These are phyloP conservation scores for Bothrops jararaca DNA, from an alignment of 2,113 vertebrate species.

Conservation along the genomic window DNA sequence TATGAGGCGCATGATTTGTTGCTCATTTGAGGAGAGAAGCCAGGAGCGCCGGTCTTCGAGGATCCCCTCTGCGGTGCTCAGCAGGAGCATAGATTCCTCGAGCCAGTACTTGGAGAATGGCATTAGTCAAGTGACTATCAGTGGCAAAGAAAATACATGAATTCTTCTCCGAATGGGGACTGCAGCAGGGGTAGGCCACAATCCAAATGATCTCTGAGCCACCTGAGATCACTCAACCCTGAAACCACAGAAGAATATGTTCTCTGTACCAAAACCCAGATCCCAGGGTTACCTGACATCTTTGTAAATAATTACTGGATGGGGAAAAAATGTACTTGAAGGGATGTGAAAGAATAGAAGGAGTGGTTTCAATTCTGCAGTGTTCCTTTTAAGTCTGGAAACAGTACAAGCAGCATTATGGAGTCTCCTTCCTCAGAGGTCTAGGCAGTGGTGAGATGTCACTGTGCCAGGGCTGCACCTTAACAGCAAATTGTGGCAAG, in stretches of 20 bases:
- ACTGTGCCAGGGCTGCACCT: neutral
- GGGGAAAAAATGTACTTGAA: conserved; percentile 56
- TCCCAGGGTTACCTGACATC: conserved; percentile 62
- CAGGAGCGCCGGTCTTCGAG: conserved; percentile 74
- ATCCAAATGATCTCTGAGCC: conserved; percentile 46
- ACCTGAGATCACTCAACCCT: conserved; percentile 49
- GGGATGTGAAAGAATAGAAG: conserved; percentile 39
- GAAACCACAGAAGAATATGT: conserved; percentile 50
- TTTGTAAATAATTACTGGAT: conserved; percentile 59
- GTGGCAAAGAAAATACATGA: conserved; percentile 66
- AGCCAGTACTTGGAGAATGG: conserved; percentile 72
- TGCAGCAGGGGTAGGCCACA: neutral
- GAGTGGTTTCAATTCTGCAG: conserved; percentile 30
- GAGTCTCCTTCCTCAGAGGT: conserved; percentile 4
- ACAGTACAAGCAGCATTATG: neutral
- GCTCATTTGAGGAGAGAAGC: conserved; percentile 74
- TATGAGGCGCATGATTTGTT: conserved; percentile 87
- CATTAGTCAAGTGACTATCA: conserved; percentile 60
- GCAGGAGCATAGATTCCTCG: conserved; percentile 72
- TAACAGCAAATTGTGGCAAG: neutral
- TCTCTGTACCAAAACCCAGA: conserved; percentile 52
- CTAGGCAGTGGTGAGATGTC: neutral
- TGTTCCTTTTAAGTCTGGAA: conserved; percentile 33
- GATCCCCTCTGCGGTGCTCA: conserved; percentile 77
- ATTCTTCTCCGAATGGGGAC: conserved; percentile 11